phyloP scores from a whole-genome alignment of 2,797 vertebrate species.

The Scyliorhinus canicula region DNA sequence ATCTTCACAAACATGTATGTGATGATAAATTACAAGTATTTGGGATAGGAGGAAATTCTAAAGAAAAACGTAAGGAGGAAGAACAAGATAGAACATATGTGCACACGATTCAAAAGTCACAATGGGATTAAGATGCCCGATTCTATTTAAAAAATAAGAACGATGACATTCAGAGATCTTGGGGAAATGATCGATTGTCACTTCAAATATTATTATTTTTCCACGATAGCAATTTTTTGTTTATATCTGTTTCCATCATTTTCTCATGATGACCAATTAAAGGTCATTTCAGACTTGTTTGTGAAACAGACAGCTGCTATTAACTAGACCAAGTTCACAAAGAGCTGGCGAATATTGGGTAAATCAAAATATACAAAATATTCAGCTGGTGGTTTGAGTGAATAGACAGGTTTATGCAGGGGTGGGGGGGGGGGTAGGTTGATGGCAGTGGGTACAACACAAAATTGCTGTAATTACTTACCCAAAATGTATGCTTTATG shows the following conservation, averaged over 20 bases:
- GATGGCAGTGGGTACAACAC: slow-evolving; percentile 76
- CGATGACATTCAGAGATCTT: neutral
- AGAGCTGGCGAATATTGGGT: neutral
- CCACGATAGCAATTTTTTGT: neutral
- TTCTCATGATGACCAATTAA: neutral
- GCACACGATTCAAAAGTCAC: neutral
- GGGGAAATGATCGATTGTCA: neutral
- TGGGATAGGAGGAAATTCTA: neutral
- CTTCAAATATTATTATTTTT: neutral
- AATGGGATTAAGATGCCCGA: neutral
- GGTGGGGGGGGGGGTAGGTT: slow-evolving; percentile 61
- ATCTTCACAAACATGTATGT: slow-evolving; percentile 53
- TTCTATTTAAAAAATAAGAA: slow-evolving; percentile 17
- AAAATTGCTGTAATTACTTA: slow-evolving; percentile 80
- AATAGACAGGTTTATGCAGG: slow-evolving; percentile 51
- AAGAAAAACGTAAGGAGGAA: neutral
- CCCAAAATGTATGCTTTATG: slow-evolving; percentile 80
- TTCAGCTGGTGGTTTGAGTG: slow-evolving; percentile 52
- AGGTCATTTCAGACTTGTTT: slow-evolving; percentile 13
- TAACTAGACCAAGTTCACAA: neutral
- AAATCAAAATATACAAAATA: slow-evolving; percentile 50
- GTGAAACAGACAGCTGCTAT: neutral
- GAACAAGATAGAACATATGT: neutral
- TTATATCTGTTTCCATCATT: slow-evolving; percentile 2
- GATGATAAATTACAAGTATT: slow-evolving; percentile 45